Conservation (phyloP, 2,797 vertebrate genomes). For the Ptychadena robeensis region DNA sequence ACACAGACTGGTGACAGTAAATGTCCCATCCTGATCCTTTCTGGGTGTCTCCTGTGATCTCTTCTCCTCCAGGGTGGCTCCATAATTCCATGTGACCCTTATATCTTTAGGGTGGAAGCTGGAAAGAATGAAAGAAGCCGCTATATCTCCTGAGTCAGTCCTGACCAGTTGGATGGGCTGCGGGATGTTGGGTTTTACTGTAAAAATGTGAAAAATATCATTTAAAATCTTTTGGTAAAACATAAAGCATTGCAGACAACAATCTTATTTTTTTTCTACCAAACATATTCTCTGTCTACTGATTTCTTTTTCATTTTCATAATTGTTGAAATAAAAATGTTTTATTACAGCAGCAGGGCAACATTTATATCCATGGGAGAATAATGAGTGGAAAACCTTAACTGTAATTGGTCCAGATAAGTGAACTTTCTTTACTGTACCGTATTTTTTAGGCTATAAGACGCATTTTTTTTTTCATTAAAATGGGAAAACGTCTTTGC, state of each 20-base stretch:
- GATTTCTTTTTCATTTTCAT: too few relatives aligned
- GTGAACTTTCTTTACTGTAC: too few relatives aligned
- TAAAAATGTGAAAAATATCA: neutral
- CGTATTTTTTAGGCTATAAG: too few relatives aligned
- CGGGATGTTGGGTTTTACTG: neutral
- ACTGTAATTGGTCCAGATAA: too few relatives aligned
- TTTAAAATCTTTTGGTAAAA: neutral
- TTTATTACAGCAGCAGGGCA: too few relatives aligned
- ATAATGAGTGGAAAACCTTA: too few relatives aligned
- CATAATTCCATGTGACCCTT: slow-evolving; percentile 21
- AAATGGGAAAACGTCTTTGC: too few relatives aligned
- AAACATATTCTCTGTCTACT: too few relatives aligned
- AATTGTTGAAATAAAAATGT: too few relatives aligned
- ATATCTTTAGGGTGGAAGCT: slow-evolving; percentile 27
- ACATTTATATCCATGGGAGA: too few relatives aligned
- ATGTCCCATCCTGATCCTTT: neutral
- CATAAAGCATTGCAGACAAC: neutral
- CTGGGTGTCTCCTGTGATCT: neutral
- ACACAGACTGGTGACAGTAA: slow-evolving; percentile 3
- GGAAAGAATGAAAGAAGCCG: neutral
- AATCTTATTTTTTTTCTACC: too few relatives aligned
- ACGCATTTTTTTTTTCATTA: too few relatives aligned
- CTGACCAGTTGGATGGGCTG: neutral
- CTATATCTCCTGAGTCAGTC: slow-evolving; percentile 6
- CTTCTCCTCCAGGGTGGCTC: neutral